Percentiles rank a stretch among this genome's conserved stretches.
Conservation (phyloP, 2,888 invertebrate species). For the Dasypolia templi region DNA sequence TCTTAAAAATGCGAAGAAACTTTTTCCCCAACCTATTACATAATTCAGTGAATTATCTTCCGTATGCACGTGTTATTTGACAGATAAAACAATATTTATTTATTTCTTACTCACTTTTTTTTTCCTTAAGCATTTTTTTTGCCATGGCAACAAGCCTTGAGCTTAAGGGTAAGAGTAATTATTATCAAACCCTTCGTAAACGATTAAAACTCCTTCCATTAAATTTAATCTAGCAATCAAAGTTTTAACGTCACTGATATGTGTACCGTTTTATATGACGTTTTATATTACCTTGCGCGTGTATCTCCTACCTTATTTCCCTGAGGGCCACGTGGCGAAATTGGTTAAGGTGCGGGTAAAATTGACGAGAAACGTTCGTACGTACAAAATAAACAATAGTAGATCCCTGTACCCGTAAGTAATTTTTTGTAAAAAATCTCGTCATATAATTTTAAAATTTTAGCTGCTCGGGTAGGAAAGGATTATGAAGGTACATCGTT, state of each 20-base stretch:
- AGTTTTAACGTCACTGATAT: constrained; percentile 51
- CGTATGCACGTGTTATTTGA: too few species aligned
- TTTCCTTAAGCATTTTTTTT: too few species aligned
- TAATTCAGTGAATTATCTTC: too few species aligned
- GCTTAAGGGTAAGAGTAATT: constrained; percentile 26
- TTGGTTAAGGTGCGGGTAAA: constrained; percentile 35
- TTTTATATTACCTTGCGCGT: constrained; percentile 33
- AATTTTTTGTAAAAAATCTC: too few species aligned
- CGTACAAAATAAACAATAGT: neutral
- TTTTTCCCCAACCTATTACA: too few species aligned
- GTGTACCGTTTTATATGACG: constrained; percentile 8
- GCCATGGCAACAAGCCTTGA: too few species aligned
- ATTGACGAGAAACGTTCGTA: constrained; percentile 6
- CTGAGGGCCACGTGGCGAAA: constrained; percentile 24
- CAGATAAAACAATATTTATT: too few species aligned
- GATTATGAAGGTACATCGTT: too few species aligned
- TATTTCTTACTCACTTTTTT: too few species aligned
- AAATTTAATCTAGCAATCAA: constrained; percentile 63
- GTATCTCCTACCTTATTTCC: constrained; percentile 40
- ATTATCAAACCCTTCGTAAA: constrained; percentile 27
- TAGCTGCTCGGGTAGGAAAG: too few species aligned
- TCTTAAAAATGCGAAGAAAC: too few species aligned
- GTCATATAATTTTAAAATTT: too few species aligned
- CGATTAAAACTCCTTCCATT: constrained; percentile 56
- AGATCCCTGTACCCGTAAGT: neutral